Evolutionary conservation across 2,113 vertebrate genomes (phyloP).

Genomic region (Sander vitreus): DNA sequence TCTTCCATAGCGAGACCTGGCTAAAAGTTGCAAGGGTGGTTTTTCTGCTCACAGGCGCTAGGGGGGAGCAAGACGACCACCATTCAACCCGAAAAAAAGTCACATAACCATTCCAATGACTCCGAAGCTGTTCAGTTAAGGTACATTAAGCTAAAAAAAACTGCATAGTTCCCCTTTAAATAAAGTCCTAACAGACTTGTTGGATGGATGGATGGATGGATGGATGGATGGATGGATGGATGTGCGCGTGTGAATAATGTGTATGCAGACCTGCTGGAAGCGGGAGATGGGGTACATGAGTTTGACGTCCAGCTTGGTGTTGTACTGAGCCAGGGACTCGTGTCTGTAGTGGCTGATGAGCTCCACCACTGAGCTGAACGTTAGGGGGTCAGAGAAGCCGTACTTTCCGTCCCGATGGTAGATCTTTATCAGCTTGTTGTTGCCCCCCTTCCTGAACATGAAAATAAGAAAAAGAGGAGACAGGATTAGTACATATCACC

Average conservation of each 20-base stretch:
- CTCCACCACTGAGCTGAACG: conserved; percentile 95
- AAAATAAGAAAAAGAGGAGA: background rate
- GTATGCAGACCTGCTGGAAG: conserved; percentile 91
- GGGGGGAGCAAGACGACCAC: too few relatives aligned
- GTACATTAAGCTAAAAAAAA: too few relatives aligned
- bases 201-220: too few relatives aligned
- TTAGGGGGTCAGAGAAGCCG: conserved; percentile 96
- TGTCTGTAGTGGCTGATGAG: conserved; percentile 97
- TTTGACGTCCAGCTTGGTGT: conserved; percentile 96
- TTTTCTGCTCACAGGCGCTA: too few relatives aligned
- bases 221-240: too few relatives aligned
- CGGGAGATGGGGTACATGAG: conserved; percentile 95
- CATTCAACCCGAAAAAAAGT: too few relatives aligned
- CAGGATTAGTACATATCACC: background rate
- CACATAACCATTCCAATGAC: too few relatives aligned
- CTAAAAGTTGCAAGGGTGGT: too few relatives aligned
- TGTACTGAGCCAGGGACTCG: conserved; percentile 96
- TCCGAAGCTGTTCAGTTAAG: too few relatives aligned
- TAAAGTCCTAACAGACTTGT: background rate
- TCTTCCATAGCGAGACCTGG: too few relatives aligned
- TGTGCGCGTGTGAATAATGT: background rate
- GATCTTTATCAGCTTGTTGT: conserved; percentile 99
- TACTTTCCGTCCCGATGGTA: conserved; percentile 95
- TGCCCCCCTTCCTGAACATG: conserved; percentile 93
- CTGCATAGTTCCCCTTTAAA: background rate